Evolutionary conservation across 2,113 vertebrate genomes (phyloP).

Genomic region (cattle (Bos taurus)): DNA sequence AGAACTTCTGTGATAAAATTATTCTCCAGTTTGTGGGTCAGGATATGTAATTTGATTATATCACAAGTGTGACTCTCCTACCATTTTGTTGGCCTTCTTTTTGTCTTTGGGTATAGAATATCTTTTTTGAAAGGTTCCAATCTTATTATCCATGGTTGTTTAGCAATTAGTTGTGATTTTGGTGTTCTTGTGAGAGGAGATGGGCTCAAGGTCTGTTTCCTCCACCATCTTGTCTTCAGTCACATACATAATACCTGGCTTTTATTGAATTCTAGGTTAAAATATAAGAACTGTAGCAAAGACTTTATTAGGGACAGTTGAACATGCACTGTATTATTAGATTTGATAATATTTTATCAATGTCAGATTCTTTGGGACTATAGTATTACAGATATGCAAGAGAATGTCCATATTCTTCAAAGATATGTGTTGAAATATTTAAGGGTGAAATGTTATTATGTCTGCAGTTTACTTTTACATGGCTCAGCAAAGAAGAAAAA

Average conservation of each 20-base stretch:
- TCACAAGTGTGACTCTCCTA: not conserved
- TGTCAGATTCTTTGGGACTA: not conserved
- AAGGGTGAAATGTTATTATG: not conserved
- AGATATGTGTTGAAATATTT: not conserved
- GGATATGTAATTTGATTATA: not conserved
- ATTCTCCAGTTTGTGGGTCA: not conserved
- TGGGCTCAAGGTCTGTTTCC: not conserved
- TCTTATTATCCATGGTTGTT: not conserved
- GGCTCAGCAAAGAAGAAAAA: not conserved
- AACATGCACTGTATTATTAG: not conserved
- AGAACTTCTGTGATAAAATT: not conserved
- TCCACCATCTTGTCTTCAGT: not conserved
- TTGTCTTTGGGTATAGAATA: not conserved
- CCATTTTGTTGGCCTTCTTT: not conserved
- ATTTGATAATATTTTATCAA: conserved; percentile 3
- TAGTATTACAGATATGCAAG: not conserved
- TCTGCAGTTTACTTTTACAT: not conserved
- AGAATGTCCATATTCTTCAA: not conserved
- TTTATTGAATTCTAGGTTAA: conserved; percentile 33
- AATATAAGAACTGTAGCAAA: not conserved
- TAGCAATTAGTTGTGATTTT: not conserved
- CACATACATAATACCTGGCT: not conserved
- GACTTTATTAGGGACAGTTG: not conserved
- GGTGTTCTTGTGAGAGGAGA: not conserved
- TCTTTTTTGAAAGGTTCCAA: not conserved